Evolutionary conservation across 2,113 vertebrate genomes (phyloP), one percentile per base, ranked within the genome.

Genomic region (Rattus rattus): DNA sequence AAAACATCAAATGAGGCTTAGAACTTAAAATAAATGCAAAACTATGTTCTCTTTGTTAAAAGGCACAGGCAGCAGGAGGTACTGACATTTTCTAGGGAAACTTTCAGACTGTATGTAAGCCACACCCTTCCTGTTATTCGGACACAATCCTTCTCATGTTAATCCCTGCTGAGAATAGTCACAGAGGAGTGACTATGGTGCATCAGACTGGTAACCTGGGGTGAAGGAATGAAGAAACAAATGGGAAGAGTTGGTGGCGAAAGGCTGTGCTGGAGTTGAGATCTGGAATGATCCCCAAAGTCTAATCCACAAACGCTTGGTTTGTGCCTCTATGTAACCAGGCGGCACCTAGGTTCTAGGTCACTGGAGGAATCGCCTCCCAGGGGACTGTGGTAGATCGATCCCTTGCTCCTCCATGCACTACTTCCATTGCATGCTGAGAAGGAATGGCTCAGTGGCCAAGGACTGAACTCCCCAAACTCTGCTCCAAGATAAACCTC

Each of bases 11-110:
- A 12, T 0, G 33, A 91, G 59, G 28, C 19, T 73, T 36, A 22
- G 39, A 79, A 87, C 13, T 91, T 61, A 92, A 96, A 95, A 88
- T 89, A 49, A 7, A 81, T 63, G 67, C 20, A 94, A 84, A 92
- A 72, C 73, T 73, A 52, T 81, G 7, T 54, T 43, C 43, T 43
- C 2, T 28, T 28, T 39, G 36, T 83, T 63, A 85, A 88, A 76
- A 16, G 73, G 22, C 12, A 83, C 2, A 69, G 43, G 11, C 49
- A 92, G 89, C 14, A 24, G 36, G 30, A 22, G 19, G 73, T 2
- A 56, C 1, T 17, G 77, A 36, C 47, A 89, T 75, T 95, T 47
- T 12, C 47, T 63, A 87, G n/a, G 36, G 67, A 56, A 92, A 36
- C 36, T 87, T 96, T 89, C 36, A 83, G 94, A 65, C 2, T 30